A percentile compares a stretch with the other conserved stretches of the same genome.
Evolutionary conservation across 2,888 invertebrate genomes (phyloP).

Genomic region (Linnaemya tessellans): DNA sequence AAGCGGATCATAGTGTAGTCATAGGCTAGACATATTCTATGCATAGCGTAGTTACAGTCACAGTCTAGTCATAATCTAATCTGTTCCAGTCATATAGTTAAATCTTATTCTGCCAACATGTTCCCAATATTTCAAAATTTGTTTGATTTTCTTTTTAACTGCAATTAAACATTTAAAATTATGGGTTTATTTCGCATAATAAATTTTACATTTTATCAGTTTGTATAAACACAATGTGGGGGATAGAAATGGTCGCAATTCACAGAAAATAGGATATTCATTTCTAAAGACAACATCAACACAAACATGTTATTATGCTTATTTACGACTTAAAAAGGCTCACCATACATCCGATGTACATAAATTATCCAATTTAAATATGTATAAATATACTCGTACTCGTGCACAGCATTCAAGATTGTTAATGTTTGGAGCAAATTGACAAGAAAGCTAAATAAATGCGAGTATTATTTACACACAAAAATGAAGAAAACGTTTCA

Average conservation of each 20-base stretch:
- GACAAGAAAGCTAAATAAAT: not conserved
- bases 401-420: not conserved
- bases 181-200: too few relatives aligned
- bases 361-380: constrained; percentile 35
- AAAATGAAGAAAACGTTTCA: not conserved
- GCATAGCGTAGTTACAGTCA: too few relatives aligned
- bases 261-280: not conserved
- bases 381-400: constrained; percentile 8
- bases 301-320: constrained; percentile 6
- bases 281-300: not conserved
- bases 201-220: too few relatives aligned
- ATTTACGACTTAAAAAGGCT: constrained; percentile 16
- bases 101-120: too few relatives aligned
- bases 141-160: too few relatives aligned
- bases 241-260: not conserved
- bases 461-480: too few relatives aligned
- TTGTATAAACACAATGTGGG: not conserved
- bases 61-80: too few relatives aligned
- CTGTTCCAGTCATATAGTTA: too few relatives aligned
- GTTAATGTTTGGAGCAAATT: constrained; percentile 12
- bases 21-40: too few relatives aligned
- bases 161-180: too few relatives aligned
- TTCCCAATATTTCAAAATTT: too few relatives aligned
- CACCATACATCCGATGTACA: constrained; percentile 16
- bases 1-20: too few relatives aligned